Conservation (phyloP, 2,113 vertebrate genomes). For the Gobio gobio region DNA sequence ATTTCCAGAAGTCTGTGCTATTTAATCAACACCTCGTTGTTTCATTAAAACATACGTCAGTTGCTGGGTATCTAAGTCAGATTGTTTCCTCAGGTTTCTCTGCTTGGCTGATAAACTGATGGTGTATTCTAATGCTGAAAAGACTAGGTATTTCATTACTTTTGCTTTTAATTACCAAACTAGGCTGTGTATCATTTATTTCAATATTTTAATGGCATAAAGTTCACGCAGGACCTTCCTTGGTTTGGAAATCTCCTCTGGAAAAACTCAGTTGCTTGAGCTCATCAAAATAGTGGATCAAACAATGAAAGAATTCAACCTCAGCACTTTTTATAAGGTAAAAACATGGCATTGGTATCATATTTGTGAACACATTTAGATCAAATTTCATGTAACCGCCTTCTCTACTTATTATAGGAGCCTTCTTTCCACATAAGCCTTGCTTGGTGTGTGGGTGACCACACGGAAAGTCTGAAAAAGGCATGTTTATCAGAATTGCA, state of each 20-base stretch:
- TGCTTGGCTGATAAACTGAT: slow-evolving; percentile 83
- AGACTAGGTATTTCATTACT: slow-evolving; percentile 81
- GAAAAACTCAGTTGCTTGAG: slow-evolving; percentile 83
- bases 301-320: slow-evolving; percentile 86
- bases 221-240: slow-evolving; percentile 85
- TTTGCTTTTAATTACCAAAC: background rate
- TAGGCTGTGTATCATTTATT: background rate
- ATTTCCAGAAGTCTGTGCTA: slow-evolving; percentile 74
- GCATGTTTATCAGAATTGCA: slow-evolving; percentile 82
- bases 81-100: slow-evolving; percentile 79
- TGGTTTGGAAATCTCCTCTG: slow-evolving; percentile 84
- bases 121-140: slow-evolving; percentile 91
- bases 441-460: slow-evolving; percentile 91
- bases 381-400: background rate
- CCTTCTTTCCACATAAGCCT: slow-evolving; percentile 94
- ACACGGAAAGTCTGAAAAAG: slow-evolving; percentile 70
- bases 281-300: slow-evolving; percentile 82
- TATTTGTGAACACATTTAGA: background rate
- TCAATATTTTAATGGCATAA: background rate
- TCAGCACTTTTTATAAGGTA: slow-evolving; percentile 91
- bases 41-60: background rate
- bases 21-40: background rate
- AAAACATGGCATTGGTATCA: slow-evolving; percentile 6
- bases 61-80: background rate
- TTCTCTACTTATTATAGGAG: slow-evolving; percentile 71